Base-by-base conservation (phyloP, 2,797 vertebrate genomes). In the Pyrocephalus nanus region DNA sequence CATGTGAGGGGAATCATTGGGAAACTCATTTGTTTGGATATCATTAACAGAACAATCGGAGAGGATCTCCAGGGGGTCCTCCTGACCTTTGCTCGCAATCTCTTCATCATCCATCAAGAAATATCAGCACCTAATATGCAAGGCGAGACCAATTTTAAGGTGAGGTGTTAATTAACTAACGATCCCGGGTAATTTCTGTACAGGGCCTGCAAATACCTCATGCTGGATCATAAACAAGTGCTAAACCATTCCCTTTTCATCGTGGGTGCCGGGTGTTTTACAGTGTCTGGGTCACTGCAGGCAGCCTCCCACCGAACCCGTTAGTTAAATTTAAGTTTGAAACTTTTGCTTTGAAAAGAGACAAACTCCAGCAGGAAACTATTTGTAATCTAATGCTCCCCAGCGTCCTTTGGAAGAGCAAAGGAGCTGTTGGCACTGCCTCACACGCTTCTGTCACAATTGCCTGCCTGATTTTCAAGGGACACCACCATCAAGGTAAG, bases 81-180 rank as follows among this genome's bases (percentile, higher is more conserved):
- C 64, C 93, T 98, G 99, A 99, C 99, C 99, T 99, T 99, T 99
- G 99, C 98, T 98, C 99, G 89, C 96, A 99, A 99, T 98, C 99
- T 99, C 99, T 99, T 99, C 97, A 98, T 99, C 98, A 99, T 99
- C 98, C 99, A 99, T 99, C 99, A 99, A 98, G 99, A 99, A 98
- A 99, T 99, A 99, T 99, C 99, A 98, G 97, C 98, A 97, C 98
- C 98, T 98, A 99, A 99, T 98, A 99, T 98, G 98, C 99, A 99
- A 98, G 99, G 98, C 98, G 98, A 99, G 98, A 99, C 98, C 98
- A 99, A 99, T 99, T 99, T 99, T 98, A 99, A 99, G 99, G 99
- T 99, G 98, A 97, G 97, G 92, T 98, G 98, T 98, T 99, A 99
- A 99, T 98, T 98, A 98, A 98, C 98, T 99, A 99, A 99, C 98